Base-by-base conservation (phyloP, 2,797 vertebrate genomes). In the Austrolebias charrua region DNA sequence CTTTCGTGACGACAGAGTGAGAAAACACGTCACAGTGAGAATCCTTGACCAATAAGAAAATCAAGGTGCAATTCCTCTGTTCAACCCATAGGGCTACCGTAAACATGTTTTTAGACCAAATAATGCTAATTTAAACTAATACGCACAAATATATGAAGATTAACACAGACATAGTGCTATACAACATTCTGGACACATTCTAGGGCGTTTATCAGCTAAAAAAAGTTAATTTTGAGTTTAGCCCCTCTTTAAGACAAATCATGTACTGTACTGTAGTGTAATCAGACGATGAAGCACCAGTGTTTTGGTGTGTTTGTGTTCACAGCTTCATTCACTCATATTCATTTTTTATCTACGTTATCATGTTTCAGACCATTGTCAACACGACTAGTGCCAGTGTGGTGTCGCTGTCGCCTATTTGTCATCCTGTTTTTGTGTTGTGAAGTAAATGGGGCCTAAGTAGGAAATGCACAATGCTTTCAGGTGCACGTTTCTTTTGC, bases 391-490 rank as follows among this genome's bases (percentile, higher is more conserved):
- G 44, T 73, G 43, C 54, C 55, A 49, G 69, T 66, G 68, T 70
- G 59, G 46, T 62, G 44, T 63, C 11, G 14, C 31, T 11, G 38
- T 52, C 28, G 68, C 54, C 58, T 28, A 11, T 53, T 60, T 55
- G 59, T 38, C 57, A 43, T 46, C 18, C 19, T 55, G 18, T 68
- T 56, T 33, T 31, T 59, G 81, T 82, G 70, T 65, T 69, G 73
- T 84, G 75, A 75, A 60, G 82, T 84, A 77, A 80, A 80, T 76
- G 83, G 81, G 86, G 80, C 83, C 71, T 84, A 76, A 81, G 49
- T 72, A 66, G 68, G 72, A 69, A 63, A 42, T 75, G 82, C 85
- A 86, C 71, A 72, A 58, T 62, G 85, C 79, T 78, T 76, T 48
- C 78, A 71, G 75, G 45, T 61, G 53, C 60, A 13, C 42, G 2